Evolutionary conservation across 2,797 vertebrate species (phyloP), one percentile per base, ranked within the genome.

Genomic region (Lateolabrax maculatus): DNA sequence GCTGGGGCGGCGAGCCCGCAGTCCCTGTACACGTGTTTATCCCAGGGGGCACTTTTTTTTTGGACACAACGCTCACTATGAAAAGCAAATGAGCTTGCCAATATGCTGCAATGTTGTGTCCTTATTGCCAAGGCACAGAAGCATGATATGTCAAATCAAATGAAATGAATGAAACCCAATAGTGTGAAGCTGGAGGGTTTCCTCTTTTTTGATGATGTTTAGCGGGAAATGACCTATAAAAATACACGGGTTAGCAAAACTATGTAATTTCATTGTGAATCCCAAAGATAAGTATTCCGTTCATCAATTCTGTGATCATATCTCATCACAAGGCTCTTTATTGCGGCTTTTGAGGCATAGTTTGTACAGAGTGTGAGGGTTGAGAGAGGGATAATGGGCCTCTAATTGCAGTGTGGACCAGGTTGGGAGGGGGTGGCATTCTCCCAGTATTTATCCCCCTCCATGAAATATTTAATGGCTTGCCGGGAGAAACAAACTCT

Each of bases 61-160:
- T 96, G 97, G 97, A 97, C 97, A 97, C 96, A 93, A 96, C 94
- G 93, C 97, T 97, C 90, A 94, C 97, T 96, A 97, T 95, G 97
- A 97, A 97, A 98, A 96, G 96, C 97, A 98, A 97, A 98, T 97
- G 97, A 98, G 97, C 95, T 96, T 96, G 97, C 97, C 97, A 99
- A 98, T 98, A 98, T 98, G 97, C 96, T 97, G 96, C 96, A 96
- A 97, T 97, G 96, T 96, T 97, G 97, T 97, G 96, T 97, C 96
- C 97, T 97, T 96, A 97, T 96, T 98, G 97, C 97, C 96, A 96
- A 96, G 95, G 95, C 96, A 97, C 95, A 96, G 96, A 96, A 96
- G 96, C 97, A 96, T 97, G 96, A 97, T 97, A 96, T 97, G 92
- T 94, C 91, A 91, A 93, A 97, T 98, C 95, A 96, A 96, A 97